These are phyloP conservation scores for Axea sp. DNA, from an alignment of 2,888 invertebrate genomes.

Conservation along the genomic window DNA sequence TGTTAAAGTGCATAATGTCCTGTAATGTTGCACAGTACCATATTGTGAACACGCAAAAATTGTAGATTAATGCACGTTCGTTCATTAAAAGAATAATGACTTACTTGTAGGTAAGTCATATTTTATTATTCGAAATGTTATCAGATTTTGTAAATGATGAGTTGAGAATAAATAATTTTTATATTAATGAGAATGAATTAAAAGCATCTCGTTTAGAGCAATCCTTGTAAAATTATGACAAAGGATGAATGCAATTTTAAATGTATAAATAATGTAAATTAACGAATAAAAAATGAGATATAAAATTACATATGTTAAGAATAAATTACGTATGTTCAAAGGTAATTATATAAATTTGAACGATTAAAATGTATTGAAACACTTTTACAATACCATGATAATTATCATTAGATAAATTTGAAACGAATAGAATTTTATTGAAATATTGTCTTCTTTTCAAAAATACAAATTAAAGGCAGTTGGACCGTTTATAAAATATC, in stretches of 20 bases:
- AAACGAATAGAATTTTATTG: no score
- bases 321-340: no score
- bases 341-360: no score
- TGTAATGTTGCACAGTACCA: conserved; percentile 22
- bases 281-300: no score
- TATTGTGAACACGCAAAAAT: conserved; percentile 30
- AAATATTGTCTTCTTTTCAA: no score
- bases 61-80: conserved; percentile 47
- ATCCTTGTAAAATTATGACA: neutral
- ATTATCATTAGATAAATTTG: no score
- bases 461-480: no score
- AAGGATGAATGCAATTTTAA: no score
- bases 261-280: no score
- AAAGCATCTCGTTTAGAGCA: neutral
- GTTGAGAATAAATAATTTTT: conserved; percentile 14
- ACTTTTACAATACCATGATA: no score
- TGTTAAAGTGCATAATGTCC: conserved; percentile 43
- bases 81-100: conserved; percentile 46
- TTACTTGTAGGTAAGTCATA: conserved; percentile 19
- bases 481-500: conserved; percentile 1
- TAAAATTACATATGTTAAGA: no score
- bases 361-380: no score
- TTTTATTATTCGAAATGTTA: conserved; percentile 38
- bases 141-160: conserved; percentile 31
- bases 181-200: conserved; percentile 2